phyloP scores from a whole-genome alignment of 2,888 invertebrate species.

The Drosophila ezoana region DNA sequence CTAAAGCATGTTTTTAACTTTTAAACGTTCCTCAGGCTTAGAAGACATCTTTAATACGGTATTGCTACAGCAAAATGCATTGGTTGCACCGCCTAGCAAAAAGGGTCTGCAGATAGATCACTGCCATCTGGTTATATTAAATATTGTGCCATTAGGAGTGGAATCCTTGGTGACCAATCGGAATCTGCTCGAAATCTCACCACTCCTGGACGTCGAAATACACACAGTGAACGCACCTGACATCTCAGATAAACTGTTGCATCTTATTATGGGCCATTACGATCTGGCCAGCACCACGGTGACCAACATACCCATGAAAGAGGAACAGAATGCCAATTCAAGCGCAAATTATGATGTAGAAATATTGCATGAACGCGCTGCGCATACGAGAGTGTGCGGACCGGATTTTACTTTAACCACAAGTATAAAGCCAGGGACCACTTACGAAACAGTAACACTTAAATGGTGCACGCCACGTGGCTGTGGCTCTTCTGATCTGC shows the following conservation, averaged over 20 bases:
- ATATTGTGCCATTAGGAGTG: constrained; percentile 93
- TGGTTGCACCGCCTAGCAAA: constrained; percentile 87
- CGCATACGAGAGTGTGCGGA: constrained; percentile 93
- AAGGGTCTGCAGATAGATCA: constrained; percentile 91
- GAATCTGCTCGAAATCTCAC: constrained; percentile 89
- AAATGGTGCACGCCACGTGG: constrained; percentile 99
- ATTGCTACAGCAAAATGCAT: constrained; percentile 92
- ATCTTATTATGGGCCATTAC: constrained; percentile 93
- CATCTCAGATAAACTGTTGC: constrained; percentile 90
- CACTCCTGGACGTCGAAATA: constrained; percentile 91
- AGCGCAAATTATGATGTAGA: constrained; percentile 99
- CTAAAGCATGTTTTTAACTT: background rate
- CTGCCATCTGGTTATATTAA: constrained; percentile 95
- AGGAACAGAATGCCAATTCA: constrained; percentile 98
- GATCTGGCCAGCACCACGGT: constrained; percentile 97
- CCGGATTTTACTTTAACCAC: constrained; percentile 86
- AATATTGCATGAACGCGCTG: constrained; percentile 94
- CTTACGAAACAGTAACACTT: constrained; percentile 93
- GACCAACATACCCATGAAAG: constrained; percentile 99
- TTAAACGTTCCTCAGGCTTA: constrained; percentile 82
- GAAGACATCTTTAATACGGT: constrained; percentile 95
- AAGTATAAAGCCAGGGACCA: constrained; percentile 90
- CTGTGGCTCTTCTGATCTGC: constrained; percentile 91
- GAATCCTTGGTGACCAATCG: constrained; percentile 92
- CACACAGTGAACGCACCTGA: constrained; percentile 91